Evolutionary conservation across 2,797 vertebrate species (phyloP).

Genomic region (Spea hammondii): DNA sequence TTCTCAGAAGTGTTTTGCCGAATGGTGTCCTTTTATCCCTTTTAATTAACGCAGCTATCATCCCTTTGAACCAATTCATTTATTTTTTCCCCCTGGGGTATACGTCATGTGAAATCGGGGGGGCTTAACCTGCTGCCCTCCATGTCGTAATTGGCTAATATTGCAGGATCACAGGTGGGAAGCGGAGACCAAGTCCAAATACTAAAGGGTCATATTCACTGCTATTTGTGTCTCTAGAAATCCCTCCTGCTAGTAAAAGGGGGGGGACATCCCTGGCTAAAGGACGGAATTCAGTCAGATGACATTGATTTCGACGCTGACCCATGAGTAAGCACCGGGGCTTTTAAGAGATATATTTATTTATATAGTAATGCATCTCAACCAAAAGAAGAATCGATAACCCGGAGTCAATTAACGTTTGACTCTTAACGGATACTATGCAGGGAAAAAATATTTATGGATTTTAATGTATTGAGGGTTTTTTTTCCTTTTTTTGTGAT

Average conservation of each 20-base stretch:
- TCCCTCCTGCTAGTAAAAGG: constrained; percentile 56
- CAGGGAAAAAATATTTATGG: no score
- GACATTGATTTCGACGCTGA: constrained; percentile 56
- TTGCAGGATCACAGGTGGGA: constrained; percentile 43
- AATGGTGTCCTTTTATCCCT: constrained; percentile 63
- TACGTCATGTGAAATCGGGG: constrained; percentile 59
- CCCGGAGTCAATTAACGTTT: no score
- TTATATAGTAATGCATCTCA: no score
- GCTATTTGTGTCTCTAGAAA: constrained; percentile 57
- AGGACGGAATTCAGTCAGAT: constrained; percentile 61
- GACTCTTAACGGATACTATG: no score
- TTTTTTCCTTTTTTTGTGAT: no score
- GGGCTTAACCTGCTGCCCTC: constrained; percentile 59
- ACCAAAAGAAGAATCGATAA: no score
- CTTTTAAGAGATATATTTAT: not conserved
- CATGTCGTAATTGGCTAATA: constrained; percentile 36
- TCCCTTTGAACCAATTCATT: constrained; percentile 48
- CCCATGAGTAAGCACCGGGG: constrained; percentile 44
- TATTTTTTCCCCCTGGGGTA: constrained; percentile 21
- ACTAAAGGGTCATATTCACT: constrained; percentile 53
- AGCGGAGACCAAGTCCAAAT: constrained; percentile 52
- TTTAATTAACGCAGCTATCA: constrained; percentile 62
- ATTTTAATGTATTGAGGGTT: no score
- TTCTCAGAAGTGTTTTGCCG: constrained; percentile 62
- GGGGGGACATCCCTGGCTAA: constrained; percentile 55